Evolutionary conservation across 2,888 invertebrate genomes (phyloP).

Genomic region (Limulus polyphemus): DNA sequence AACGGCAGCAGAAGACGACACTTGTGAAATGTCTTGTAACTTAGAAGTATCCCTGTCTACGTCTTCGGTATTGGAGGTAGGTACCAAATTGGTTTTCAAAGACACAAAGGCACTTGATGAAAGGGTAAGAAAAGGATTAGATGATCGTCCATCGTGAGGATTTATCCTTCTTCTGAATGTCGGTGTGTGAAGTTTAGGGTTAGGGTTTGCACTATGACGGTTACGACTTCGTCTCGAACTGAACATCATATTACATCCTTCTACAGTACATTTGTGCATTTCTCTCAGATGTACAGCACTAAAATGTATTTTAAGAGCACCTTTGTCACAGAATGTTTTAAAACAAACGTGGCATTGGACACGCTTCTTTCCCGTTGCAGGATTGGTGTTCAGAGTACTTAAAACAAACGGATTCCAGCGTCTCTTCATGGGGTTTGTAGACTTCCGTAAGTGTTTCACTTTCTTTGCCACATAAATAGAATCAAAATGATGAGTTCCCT

Average conservation of each 20-base stretch:
- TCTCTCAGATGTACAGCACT: conserved; percentile 96
- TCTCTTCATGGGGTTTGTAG: conserved; percentile 38
- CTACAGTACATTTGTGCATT: conserved; percentile 99
- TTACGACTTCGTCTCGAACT: conserved; percentile 90
- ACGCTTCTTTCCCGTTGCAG: conserved; percentile 85
- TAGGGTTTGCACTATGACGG: conserved; percentile 93
- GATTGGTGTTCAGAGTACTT: conserved; percentile 81
- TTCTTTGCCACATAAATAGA: conserved; percentile 31
- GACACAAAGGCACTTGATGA: conserved; percentile 8
- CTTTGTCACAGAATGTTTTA: conserved; percentile 99
- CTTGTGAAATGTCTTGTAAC: too few relatives aligned
- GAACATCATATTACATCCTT: conserved; percentile 99
- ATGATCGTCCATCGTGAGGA: conserved; percentile 80
- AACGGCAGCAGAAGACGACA: too few relatives aligned
- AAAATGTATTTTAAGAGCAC: conserved; percentile 96
- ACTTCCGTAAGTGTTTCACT: conserved; percentile 37
- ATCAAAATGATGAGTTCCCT: conserved; percentile 9
- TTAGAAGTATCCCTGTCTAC: too few relatives aligned
- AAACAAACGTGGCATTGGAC: conserved; percentile 96
- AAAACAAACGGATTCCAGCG: conserved; percentile 38
- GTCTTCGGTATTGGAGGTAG: too few relatives aligned
- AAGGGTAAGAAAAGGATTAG: conserved; percentile 48
- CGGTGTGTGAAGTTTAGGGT: conserved; percentile 93
- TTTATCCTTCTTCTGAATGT: conserved; percentile 85
- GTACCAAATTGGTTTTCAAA: too few relatives aligned